These are phyloP conservation scores for Erethizon dorsatum DNA, from an alignment of 2,797 vertebrate species.

Conservation along the genomic window DNA sequence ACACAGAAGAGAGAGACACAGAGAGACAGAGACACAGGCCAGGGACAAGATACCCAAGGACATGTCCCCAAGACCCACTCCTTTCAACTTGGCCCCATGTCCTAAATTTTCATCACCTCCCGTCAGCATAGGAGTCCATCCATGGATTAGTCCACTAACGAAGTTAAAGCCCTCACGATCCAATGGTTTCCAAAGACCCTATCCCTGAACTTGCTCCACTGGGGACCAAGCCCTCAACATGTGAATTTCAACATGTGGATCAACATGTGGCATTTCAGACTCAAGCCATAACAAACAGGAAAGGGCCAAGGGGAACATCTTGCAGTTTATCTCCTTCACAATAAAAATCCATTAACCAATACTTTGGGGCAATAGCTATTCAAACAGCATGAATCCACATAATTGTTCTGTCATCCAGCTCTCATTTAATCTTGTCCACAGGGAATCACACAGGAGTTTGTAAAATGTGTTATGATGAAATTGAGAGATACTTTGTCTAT, in stretches of 20 bases:
- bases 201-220: neutral
- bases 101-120: neutral
- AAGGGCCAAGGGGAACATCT: neutral
- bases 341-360: neutral
- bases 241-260: neutral
- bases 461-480: neutral
- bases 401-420: neutral
- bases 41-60: neutral
- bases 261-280: neutral
- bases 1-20: neutral
- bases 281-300: neutral
- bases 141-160: neutral
- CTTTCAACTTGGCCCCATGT: neutral
- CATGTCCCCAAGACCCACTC: neutral
- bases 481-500: neutral
- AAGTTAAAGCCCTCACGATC: too few species aligned
- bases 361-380: neutral
- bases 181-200: neutral
- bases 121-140: neutral
- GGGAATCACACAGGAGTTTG: neutral
- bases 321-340: neutral
- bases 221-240: neutral
- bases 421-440: constrained; percentile 18
- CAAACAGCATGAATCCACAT: neutral
- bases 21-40: neutral